These are phyloP conservation scores for Epinephelus coioides DNA, from an alignment of 2,797 vertebrate species.

Conservation along the genomic window DNA sequence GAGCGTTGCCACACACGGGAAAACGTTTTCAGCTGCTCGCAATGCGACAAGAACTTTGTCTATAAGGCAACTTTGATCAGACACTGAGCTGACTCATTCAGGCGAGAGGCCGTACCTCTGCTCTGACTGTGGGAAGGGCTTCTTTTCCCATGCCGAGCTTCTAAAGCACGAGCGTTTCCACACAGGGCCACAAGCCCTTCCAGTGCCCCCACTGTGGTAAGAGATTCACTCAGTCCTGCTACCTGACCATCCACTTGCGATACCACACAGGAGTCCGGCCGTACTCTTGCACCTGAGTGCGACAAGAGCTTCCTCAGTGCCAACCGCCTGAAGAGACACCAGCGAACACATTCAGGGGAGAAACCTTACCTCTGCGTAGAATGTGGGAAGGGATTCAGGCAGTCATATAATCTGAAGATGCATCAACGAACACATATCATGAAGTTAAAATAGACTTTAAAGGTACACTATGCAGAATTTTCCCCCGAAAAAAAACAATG, in stretches of 20 bases:
- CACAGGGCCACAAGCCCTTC: conserved; percentile 85
- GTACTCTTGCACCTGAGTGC: conserved; percentile 79
- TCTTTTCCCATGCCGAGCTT: conserved; percentile 83
- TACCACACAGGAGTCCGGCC: conserved; percentile 84
- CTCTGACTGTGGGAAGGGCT: conserved; percentile 84
- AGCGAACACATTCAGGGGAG: conserved; percentile 80
- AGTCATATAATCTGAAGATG: conserved; percentile 84
- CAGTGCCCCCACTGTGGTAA: conserved; percentile 82
- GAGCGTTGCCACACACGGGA: conserved; percentile 82
- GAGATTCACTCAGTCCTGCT: conserved; percentile 86
- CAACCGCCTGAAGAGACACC: conserved; percentile 84
- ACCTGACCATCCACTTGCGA: conserved; percentile 84
- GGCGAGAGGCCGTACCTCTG: conserved; percentile 85
- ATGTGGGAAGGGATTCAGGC: conserved; percentile 81
- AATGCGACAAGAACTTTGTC: conserved; percentile 83
- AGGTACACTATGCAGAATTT: no score
- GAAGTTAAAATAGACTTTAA: conserved; percentile 38
- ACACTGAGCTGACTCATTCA: conserved; percentile 84
- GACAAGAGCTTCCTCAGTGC: conserved; percentile 85
- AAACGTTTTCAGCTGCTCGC: conserved; percentile 79
- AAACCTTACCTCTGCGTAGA: conserved; percentile 77
- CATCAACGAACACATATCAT: conserved; percentile 78
- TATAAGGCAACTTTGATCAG: conserved; percentile 82
- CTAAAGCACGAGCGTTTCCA: conserved; percentile 86
- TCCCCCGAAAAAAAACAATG: no score